These are phyloP conservation scores for Dryococelus australis DNA, from an alignment of 2,888 invertebrate species.

Conservation along the genomic window DNA sequence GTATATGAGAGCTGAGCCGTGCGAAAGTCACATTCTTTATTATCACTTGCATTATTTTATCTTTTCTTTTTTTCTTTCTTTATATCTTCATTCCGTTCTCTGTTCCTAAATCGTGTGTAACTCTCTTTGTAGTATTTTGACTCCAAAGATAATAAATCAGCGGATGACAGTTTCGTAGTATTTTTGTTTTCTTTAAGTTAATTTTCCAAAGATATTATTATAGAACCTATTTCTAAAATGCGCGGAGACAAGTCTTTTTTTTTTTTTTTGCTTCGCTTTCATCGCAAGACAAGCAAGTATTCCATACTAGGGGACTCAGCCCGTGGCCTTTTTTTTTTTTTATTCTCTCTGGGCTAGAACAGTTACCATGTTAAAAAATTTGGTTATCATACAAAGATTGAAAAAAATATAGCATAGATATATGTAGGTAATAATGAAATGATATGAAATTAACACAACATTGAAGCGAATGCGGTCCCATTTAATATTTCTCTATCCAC, in stretches of 20 bases:
- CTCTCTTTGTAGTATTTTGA: background rate
- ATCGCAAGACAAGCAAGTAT: background rate
- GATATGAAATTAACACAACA: too few species aligned
- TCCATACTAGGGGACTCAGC: too few species aligned
- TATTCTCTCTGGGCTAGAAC: too few species aligned
- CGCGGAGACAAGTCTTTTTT: background rate
- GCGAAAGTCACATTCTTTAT: background rate
- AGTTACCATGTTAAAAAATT: too few species aligned
- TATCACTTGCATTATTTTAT: background rate
- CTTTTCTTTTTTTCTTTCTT: background rate
- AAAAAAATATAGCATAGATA: too few species aligned
- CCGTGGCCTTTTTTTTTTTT: too few species aligned
- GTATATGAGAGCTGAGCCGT: background rate
- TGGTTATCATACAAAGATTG: too few species aligned
- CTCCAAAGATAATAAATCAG: background rate
- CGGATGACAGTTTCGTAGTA: background rate
- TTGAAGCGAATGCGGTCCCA: too few species aligned
- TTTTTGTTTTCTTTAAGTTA: background rate
- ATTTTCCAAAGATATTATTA: background rate
- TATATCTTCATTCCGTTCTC: too few species aligned
- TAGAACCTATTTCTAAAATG: background rate
- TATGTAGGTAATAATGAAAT: too few species aligned
- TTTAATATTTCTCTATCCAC: too few species aligned
- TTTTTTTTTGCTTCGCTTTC: background rate
- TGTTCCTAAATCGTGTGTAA: too few species aligned